Conservation (phyloP, 2,888 invertebrate species). For the Allygus modestus region DNA sequence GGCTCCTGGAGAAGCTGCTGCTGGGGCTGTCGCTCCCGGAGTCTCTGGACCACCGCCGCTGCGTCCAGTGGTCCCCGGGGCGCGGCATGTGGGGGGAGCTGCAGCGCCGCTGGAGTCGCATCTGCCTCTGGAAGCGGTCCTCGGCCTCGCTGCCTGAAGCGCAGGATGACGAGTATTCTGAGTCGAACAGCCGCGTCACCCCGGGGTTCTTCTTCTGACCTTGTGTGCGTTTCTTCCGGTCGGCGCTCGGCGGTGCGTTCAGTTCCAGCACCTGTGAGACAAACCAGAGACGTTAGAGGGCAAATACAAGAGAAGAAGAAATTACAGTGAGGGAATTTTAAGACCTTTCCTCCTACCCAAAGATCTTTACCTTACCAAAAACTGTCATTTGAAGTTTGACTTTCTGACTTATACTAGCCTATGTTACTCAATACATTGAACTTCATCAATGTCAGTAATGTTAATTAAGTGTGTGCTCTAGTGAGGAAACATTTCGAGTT, state of each 20-base stretch:
- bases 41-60: constrained; percentile 78
- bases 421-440: no score
- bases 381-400: no score
- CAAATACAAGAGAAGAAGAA: no score
- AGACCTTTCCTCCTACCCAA: no score
- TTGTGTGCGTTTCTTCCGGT: constrained; percentile 83
- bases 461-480: no score
- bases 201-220: constrained; percentile 79
- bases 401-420: no score
- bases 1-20: constrained; percentile 78
- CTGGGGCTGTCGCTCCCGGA: constrained; percentile 77
- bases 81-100: constrained; percentile 76
- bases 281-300: constrained; percentile 69
- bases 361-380: no score
- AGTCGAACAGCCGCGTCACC: constrained; percentile 77
- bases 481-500: no score
- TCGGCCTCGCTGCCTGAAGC: constrained; percentile 77
- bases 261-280: constrained; percentile 81
- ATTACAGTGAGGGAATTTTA: no score
- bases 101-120: constrained; percentile 73
- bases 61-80: constrained; percentile 81
- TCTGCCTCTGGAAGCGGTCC: constrained; percentile 74
- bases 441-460: no score
- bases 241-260: constrained; percentile 83
- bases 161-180: constrained; percentile 80